Evolutionary conservation across 1,140 invertebrate genomes (phyloP).

Genomic region (Phymorhynchus buccinoides): DNA sequence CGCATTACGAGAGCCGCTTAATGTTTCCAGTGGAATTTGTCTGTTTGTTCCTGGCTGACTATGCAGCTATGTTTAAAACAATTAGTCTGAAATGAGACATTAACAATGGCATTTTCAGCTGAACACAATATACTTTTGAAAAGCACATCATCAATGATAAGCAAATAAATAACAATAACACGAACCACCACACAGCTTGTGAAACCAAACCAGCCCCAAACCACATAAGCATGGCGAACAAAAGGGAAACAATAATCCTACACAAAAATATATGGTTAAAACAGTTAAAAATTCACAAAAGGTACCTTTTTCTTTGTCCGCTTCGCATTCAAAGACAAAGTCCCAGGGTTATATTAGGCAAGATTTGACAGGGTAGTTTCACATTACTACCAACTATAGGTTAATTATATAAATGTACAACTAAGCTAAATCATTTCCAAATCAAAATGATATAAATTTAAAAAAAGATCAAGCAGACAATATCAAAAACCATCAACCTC

Average conservation of each 20-base stretch:
- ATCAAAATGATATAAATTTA: background rate
- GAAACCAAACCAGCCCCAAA: background rate
- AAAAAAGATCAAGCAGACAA: no score
- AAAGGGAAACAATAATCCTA: background rate
- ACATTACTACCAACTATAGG: background rate
- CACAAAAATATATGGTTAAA: background rate
- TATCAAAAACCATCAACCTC: no score
- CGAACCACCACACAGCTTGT: background rate
- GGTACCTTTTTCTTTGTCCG: conserved; percentile 35
- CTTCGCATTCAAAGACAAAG: conserved; percentile 21
- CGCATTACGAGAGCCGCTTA: no score
- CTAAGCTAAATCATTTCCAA: background rate
- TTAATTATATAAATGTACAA: no score
- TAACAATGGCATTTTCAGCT: no score
- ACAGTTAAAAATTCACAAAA: background rate
- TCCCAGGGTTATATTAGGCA: background rate
- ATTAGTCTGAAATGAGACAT: no score
- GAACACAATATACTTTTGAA: no score
- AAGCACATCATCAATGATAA: no score
- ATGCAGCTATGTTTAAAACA: no score
- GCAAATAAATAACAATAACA: background rate
- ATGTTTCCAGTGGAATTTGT: no score
- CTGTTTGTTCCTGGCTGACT: no score
- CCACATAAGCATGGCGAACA: background rate
- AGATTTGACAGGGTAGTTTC: background rate